phyloP scores from a whole-genome alignment of 2,888 invertebrate species.

The Dicranocentrus wangi region DNA sequence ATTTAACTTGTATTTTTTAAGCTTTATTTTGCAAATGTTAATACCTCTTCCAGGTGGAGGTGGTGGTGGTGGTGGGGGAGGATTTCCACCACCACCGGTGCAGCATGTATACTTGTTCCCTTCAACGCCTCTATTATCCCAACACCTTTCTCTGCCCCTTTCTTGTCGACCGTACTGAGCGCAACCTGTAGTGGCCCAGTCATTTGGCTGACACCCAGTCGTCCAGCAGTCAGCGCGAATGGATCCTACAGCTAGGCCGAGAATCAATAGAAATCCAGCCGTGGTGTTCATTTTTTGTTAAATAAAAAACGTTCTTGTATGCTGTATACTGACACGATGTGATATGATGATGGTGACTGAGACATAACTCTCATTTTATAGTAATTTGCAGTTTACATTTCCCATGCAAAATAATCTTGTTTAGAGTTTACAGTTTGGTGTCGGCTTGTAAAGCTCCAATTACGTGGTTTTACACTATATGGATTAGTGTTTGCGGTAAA shows the following conservation, averaged over 20 bases:
- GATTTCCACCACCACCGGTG: not conserved
- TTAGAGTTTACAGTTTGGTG: not conserved
- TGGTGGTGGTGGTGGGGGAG: too few species aligned
- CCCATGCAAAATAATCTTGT: too few species aligned
- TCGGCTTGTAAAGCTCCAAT: not conserved
- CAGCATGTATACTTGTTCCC: slow-evolving; percentile 38
- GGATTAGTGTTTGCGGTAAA: not conserved
- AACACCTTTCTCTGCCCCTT: slow-evolving; percentile 10
- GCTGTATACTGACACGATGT: not conserved
- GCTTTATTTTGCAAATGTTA: too few species aligned
- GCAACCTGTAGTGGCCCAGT: slow-evolving; percentile 29
- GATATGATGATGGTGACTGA: not conserved
- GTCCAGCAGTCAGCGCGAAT: slow-evolving; percentile 19
- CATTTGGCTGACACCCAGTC: slow-evolving; percentile 37
- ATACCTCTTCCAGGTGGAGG: too few species aligned
- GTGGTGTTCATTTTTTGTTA: not conserved
- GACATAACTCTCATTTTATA: slow-evolving; percentile 3
- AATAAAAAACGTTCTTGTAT: not conserved
- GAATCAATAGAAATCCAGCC: not conserved
- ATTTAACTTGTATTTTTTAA: too few species aligned
- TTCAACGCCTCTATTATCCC: slow-evolving; percentile 1
- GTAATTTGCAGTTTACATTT: not conserved
- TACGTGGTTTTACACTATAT: not conserved
- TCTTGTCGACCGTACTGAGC: slow-evolving; percentile 29
- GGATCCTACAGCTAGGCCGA: not conserved